Base-by-base conservation (phyloP, 2,797 vertebrate species). In the Phataginus tricuspis region DNA sequence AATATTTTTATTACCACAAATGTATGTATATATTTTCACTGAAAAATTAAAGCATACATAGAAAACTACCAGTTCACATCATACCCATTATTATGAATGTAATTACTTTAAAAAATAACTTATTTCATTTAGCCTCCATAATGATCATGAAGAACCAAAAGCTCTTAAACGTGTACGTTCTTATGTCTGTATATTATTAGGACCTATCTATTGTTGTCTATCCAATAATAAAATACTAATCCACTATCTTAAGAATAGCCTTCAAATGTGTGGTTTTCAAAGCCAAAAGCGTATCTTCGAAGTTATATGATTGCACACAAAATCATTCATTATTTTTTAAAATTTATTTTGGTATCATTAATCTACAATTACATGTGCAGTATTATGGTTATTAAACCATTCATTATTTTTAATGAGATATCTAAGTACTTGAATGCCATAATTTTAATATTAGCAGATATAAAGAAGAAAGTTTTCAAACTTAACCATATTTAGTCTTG, bases 31-130 rank as follows among this genome's bases (percentile, higher is more conserved):
- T 59, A 80, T 45, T 55, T 71, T 18, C 45, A 92, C 23, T 53
- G 18, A 68, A 90, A 86, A 85, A 45, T 64, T 51, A 93, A 86
- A 92, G 61, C 14, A 55, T 31, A 59, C 51, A 39, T 55, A 72
- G 69, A 95, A 94, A 87, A 64, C 42, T 77, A 80, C 25, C 9
- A 71, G 31, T 5, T 49, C 29, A 85, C 55, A 88, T 49, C 29
- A 85, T 61, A 88, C 0, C 15, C 49, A 92, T 72, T 45, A 80
- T 29, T 92, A 51, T 85, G 63, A 94, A 74, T 71, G 45, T 23
- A 55, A 63, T 63, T 15, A 63, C 77, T 91, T 91, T 5, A 95
- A 51, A 93, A 96, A 89, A 74, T 49, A 80, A 91, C 31, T 29
- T 64, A 61, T 79, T 91, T 89, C 57, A 82, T 68, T 80, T 82